Evolutionary conservation across 1,140 invertebrate species (phyloP), one percentile per base, ranked within the genome.

Genomic region (Bicyclus anynana): DNA sequence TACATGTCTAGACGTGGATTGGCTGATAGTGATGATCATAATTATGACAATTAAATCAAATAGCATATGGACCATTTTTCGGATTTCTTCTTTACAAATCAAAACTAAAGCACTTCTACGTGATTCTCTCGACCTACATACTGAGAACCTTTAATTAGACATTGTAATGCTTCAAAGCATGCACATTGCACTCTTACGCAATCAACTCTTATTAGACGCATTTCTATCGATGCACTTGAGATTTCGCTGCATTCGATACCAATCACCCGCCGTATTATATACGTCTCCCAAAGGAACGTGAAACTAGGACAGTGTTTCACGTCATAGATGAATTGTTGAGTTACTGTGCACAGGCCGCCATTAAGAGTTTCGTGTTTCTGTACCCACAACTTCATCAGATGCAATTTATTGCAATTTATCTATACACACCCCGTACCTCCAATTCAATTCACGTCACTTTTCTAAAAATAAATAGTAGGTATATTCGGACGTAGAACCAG

Each of bases 111-210:
- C 37, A 4, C 13, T 38, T 38, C 16, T 47, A 47, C 44, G 16
- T 47, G 44, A 47, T 44, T 55, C 53, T 38, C 60, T 51, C 67
- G 72, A 60, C 70, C 67, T 61, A 79, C 65, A 71, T 73, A 69
- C 59, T 62, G 44, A 49, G 58, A 67, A 65, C 67, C 69, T 72
- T 73, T 77, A 77, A 80, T 77, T 80, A 75, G 68, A 76, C 46
- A 56, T 59, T 60, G 67, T 62, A 70, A 50, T 57, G 33, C 51
- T 55, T 53, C 60, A 69, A 69, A 59, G 62, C 47, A 51, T 74
- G 62, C 62, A 63, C 57, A 51, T 57, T 44, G 64, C 48, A 44
- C 27, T 53, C 44, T 62, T 71, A 67, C 64, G 67, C 58, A 77
- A 73, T 54, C 59, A 52, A 60, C 63, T 65, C 50, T 38, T 59